Conservation (phyloP, 1,140 invertebrate genomes). For the Drosophila jambulina region DNA sequence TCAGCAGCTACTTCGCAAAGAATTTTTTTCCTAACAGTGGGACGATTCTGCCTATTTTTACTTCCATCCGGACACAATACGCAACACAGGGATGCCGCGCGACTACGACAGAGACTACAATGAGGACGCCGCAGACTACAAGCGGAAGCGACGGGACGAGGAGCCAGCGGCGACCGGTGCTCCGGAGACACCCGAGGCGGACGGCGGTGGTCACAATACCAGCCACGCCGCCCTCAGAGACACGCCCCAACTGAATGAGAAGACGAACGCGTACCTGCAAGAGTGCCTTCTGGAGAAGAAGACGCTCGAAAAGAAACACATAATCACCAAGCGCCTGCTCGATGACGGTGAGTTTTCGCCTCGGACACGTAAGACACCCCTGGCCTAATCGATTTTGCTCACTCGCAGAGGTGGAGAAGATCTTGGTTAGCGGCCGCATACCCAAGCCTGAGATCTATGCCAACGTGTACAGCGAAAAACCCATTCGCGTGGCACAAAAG, state of each 20-base stretch:
- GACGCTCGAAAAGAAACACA: slow-evolving; percentile 76
- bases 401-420: slow-evolving; percentile 88
- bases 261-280: slow-evolving; percentile 78
- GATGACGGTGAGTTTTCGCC: slow-evolving; percentile 67
- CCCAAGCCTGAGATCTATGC: slow-evolving; percentile 89
- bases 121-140: slow-evolving; percentile 81
- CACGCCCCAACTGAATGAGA: slow-evolving; percentile 78
- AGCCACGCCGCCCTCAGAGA: slow-evolving; percentile 70
- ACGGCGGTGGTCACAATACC: slow-evolving; percentile 61
- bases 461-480: slow-evolving; percentile 94
- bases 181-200: slow-evolving; percentile 64
- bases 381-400: slow-evolving; percentile 37
- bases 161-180: slow-evolving; percentile 64
- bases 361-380: slow-evolving; percentile 12
- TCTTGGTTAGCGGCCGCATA: slow-evolving; percentile 87
- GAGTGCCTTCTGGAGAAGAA: slow-evolving; percentile 81
- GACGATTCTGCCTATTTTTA: neutral
- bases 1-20: slow-evolving; percentile 26
- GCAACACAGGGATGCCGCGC: slow-evolving; percentile 66
- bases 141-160: slow-evolving; percentile 78
- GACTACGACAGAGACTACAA: slow-evolving; percentile 83
- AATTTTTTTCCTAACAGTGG: slow-evolving; percentile 16
- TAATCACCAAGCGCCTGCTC: slow-evolving; percentile 76
- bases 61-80: neutral
- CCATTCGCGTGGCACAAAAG: slow-evolving; percentile 93